Conservation (phyloP, 2,888 invertebrate species). For the Stegophylla sp. region DNA sequence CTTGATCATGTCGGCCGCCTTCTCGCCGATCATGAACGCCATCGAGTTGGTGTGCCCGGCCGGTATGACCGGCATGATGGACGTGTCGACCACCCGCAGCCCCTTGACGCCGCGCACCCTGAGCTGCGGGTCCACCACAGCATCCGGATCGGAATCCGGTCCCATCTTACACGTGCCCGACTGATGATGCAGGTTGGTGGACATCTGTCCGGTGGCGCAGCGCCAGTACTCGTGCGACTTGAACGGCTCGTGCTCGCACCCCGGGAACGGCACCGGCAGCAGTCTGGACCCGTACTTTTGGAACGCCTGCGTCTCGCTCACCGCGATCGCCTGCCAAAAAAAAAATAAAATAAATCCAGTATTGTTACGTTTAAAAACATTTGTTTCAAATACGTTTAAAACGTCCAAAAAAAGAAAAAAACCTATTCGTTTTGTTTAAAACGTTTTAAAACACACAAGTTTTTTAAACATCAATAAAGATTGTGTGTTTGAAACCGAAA, state of each 20-base stretch:
- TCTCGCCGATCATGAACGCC: slow-evolving; percentile 82
- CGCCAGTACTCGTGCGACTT: slow-evolving; percentile 75
- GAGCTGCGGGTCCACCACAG: slow-evolving; percentile 73
- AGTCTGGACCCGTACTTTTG: slow-evolving; percentile 66
- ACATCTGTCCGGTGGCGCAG: slow-evolving; percentile 73
- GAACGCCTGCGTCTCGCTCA: slow-evolving; percentile 67
- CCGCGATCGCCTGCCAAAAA: slow-evolving; percentile 64
- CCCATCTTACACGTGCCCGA: slow-evolving; percentile 75
- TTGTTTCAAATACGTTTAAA: no score
- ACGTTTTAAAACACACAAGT: no score
- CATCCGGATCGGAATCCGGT: slow-evolving; percentile 67
- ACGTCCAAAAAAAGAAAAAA: no score
- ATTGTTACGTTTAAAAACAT: no score
- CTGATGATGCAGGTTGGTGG: slow-evolving; percentile 72
- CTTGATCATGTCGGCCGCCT: slow-evolving; percentile 76
- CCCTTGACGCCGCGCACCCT: slow-evolving; percentile 73
- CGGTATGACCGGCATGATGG: slow-evolving; percentile 79
- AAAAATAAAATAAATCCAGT: background rate
- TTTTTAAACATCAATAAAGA: no score
- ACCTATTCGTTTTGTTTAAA: no score
- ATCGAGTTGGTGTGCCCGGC: slow-evolving; percentile 82
- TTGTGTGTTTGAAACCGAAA: no score
- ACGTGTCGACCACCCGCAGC: slow-evolving; percentile 79
- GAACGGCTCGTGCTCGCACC: slow-evolving; percentile 67
- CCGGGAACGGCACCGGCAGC: slow-evolving; percentile 62